Evolutionary conservation across 1,140 invertebrate genomes (phyloP).

Genomic region (Magallana gigas): DNA sequence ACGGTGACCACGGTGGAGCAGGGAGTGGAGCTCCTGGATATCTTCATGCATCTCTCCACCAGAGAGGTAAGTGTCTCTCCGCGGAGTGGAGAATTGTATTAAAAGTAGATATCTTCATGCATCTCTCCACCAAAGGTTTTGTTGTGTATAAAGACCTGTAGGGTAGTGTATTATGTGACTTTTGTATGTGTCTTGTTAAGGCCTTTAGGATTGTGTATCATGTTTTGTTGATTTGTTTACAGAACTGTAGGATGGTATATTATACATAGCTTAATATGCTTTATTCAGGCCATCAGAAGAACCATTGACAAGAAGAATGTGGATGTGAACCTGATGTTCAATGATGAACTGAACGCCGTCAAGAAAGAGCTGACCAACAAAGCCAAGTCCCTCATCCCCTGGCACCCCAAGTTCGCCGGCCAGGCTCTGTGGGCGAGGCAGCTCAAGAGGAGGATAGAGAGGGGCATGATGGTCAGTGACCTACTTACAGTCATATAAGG

Average conservation of each 20-base stretch:
- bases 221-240: no score
- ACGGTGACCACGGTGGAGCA: slow-evolving; percentile 79
- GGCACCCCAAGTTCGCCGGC: slow-evolving; percentile 86
- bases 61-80: slow-evolving; percentile 73
- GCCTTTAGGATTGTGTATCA: no score
- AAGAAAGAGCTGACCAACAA: slow-evolving; percentile 86
- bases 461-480: slow-evolving; percentile 80
- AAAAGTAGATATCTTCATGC: no score
- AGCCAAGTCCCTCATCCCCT: slow-evolving; percentile 82
- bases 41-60: slow-evolving; percentile 79
- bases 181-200: no score
- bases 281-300: slow-evolving; percentile 80
- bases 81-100: no score
- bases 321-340: slow-evolving; percentile 88
- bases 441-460: slow-evolving; percentile 84
- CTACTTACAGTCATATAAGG: not conserved
- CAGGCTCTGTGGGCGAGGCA: slow-evolving; percentile 84
- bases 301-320: slow-evolving; percentile 81
- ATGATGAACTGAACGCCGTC: slow-evolving; percentile 86
- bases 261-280: not conserved
- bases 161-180: no score
- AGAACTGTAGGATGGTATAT: no score
- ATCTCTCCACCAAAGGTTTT: no score
- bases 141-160: no score
- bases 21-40: slow-evolving; percentile 79